Evolutionary conservation across 2,888 invertebrate genomes (phyloP), one percentile per base, ranked within the genome.

Genomic region (Diplolepis rosae): DNA sequence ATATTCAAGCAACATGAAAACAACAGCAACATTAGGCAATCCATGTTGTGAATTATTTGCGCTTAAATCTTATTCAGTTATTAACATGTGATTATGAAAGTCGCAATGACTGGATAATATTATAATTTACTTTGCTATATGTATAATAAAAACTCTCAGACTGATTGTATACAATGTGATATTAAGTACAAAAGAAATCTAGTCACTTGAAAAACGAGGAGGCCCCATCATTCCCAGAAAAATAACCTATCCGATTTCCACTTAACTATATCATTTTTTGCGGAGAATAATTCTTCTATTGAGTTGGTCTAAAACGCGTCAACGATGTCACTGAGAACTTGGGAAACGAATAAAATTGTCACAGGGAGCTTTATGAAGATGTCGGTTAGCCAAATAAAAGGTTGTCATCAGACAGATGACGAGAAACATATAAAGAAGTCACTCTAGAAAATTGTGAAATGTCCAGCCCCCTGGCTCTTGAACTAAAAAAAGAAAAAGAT

Each of bases 401-500:
- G 30, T 22, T 56, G 56, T 56, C 56, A 56, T 56, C 56, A 32
- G 32, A 56, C 18, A 56, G 4, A 56, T 22, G 35, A 22, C 18
- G 56, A 56, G 22, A 56, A 32, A 56, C 56, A 35, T 56, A 56
- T 56, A 56, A 56, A 56, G 56, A 56, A 56, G 32, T 56, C 56
- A 56, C 56, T 56, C 32, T 18, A 56, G 32, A 56, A 56, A 56
- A 56, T 56, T 56, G 56, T 56, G 35, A 32, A 56, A 56, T 35
- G 56, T 56, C 35, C 56, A 56, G 56, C 56, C 56, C 56, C 56
- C 56, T 56, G 56, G 56, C 11, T 35, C 32, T 56, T 22, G 35
- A 35, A 56, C 13, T 32, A 56, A 56, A 56, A 56, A 54, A 32
- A 54, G 32, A 32, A 54, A 61, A 28, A 70, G 69, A 69, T 69